These are phyloP conservation scores for Xiphophorus hellerii DNA, from an alignment of 2,113 vertebrate genomes.

Conservation along the genomic window DNA sequence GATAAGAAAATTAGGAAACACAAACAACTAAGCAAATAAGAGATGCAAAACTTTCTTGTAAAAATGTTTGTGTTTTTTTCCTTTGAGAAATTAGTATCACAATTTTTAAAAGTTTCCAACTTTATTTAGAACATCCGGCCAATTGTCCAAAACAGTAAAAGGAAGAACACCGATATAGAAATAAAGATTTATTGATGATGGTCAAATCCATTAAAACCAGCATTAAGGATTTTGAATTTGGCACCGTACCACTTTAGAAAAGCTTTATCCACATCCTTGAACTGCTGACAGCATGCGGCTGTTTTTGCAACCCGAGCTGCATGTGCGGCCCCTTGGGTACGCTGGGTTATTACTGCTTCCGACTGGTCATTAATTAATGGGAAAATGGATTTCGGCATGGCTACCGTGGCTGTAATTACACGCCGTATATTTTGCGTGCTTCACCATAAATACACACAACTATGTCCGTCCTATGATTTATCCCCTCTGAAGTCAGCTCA, in stretches of 20 bases:
- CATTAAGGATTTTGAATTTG: not conserved
- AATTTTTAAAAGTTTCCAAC: not conserved
- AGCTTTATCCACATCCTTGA: not conserved
- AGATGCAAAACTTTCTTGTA: not conserved
- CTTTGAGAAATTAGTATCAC: not conserved
- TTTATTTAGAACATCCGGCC: not conserved
- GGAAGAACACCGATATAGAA: not conserved
- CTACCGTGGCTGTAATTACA: constrained; percentile 5
- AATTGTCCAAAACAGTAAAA: not conserved
- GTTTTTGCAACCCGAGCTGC: constrained; percentile 1
- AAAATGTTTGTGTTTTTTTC: not conserved
- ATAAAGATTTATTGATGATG: not conserved
- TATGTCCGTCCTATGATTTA: constrained; percentile 15
- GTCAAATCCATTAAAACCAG: too few relatives aligned
- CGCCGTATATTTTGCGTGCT: constrained; percentile 7
- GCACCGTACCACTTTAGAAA: not conserved
- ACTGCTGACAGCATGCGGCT: not conserved
- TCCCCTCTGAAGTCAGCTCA: constrained; percentile 9
- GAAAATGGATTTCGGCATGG: constrained; percentile 12
- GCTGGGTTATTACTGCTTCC: not conserved
- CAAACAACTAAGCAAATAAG: not conserved
- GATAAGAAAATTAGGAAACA: not conserved
- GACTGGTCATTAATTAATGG: constrained; percentile 5
- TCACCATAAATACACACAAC: not conserved
- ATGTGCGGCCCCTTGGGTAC: not conserved